Evolutionary conservation across 92 coral and sea anemone genomes (phyloP), one percentile per base, ranked within the genome.

Genomic region (Umimayanthus chanpuru): DNA sequence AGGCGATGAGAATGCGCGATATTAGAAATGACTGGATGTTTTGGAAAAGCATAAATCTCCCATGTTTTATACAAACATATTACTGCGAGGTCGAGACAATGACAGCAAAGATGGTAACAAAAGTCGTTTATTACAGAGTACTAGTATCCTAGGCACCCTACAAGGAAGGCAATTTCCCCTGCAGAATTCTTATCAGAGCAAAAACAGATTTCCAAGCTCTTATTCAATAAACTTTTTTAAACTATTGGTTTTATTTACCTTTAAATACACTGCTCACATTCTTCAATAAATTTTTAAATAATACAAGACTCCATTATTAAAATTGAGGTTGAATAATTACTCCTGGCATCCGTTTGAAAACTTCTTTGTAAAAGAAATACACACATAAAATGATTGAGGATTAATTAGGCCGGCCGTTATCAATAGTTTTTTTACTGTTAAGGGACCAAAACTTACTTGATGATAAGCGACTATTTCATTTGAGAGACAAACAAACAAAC

Each of bases 391-490:
- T 79, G 79, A 89, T 86, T 88, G 84, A 73, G 88, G 96, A 89
- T 84, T 93, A 95, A 95, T 95, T 95, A 93, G 96, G 88, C 49
- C 28, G 89, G 58, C 92, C 91, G 96, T 93, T 93, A 95, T 92
- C 98, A 92, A 90, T 88, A 88, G 88, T 81, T 79, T 80, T 44
- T 90, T 78, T 86, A 86, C 94, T 92, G 91, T 92, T 94, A 82
- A 87, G 75, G 85, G 91, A 87, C 88, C 85, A 88, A 90, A 91
- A 88, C 91, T 86, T 91, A 80, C 80, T 85, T 61, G 88, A 53
- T 80, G 93, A 93, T 93, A 94, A 93, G 94, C 91, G 92, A 90
- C 93, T 92, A 89, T 93, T 93, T 93, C 98, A 94, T 92, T 89
- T 81, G 89, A 90, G 91, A 80, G 81, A 88, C 96, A 95, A 94